A percentile compares a stretch with the other conserved stretches of the same genome.
Evolutionary conservation across 2,888 invertebrate genomes (phyloP).

Genomic region (Cacoxenus indagator): DNA sequence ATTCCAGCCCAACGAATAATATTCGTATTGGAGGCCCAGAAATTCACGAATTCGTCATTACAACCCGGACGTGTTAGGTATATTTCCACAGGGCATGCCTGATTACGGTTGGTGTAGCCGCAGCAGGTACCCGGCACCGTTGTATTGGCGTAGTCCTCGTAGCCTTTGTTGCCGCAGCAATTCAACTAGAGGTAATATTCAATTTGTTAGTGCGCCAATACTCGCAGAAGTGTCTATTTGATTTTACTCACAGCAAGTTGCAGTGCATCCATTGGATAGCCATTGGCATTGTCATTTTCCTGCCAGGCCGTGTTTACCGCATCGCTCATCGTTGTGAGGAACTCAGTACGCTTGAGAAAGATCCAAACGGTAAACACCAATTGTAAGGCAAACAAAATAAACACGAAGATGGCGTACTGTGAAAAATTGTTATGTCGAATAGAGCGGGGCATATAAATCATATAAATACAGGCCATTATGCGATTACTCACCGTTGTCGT

Average conservation of each 20-base stretch:
- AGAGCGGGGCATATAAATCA: not conserved
- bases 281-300: conserved; percentile 39
- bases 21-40: conserved; percentile 57
- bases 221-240: not conserved
- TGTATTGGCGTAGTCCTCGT: conserved; percentile 40
- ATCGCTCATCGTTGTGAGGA: conserved; percentile 72
- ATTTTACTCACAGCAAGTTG: conserved; percentile 52
- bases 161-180: conserved; percentile 54
- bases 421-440: not conserved
- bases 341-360: conserved; percentile 75
- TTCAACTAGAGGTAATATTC: conserved; percentile 37
- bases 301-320: conserved; percentile 71
- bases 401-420: conserved; percentile 80
- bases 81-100: conserved; percentile 38
- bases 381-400: conserved; percentile 81
- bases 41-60: conserved; percentile 66
- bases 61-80: conserved; percentile 51
- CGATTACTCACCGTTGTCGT: conserved; percentile 78
- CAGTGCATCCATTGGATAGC: conserved; percentile 58
- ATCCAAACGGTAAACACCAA: conserved; percentile 80
- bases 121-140: conserved; percentile 61
- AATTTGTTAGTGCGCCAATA: not conserved
- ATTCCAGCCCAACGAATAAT: conserved; percentile 78
- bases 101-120: conserved; percentile 45
- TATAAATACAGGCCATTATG: not conserved